Evolutionary conservation across 2,113 vertebrate genomes (phyloP), one percentile per base, ranked within the genome.

Genomic region (Suricata suricatta): DNA sequence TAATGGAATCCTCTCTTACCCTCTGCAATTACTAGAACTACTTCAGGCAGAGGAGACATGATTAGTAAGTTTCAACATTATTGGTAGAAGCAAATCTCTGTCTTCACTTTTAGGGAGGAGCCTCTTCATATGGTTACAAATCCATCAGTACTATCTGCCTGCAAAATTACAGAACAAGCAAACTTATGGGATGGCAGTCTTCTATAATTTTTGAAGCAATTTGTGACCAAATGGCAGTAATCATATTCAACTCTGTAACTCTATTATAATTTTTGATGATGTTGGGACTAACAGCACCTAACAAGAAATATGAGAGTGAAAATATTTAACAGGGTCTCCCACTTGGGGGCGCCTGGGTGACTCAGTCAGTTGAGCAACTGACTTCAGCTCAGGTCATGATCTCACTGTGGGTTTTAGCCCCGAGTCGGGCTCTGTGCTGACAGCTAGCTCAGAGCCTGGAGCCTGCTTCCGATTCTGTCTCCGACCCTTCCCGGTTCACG

Each of bases 191-290:
- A 93, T 54, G 5, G 15, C 13, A 41, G 9, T 90, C 8, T 80
- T 35, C 66, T 69, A 77, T 72, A 83, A 93, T 90, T 96, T 97
- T 93, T 95, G 89, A 95, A 96, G 64, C 90, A 95, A 97, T 95
- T 86, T 97, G 97, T 50, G 64, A 90, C 89, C 89, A 97, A 97
- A 95, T 97, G 82, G 77, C 81, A 86, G 35, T 33, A 91, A 7
- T 76, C 57, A 38, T 81, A 44, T 83, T 82, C 93, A 98, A 89
- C 29, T 94, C 74, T 52, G 84, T 94, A 98, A 89, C 29, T 94
- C 74, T 52, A 84, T 94, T 93, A 83, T 74, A 88, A 69, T 94
- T 80, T 88, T 60, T 89, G 9, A 87, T 80, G 68, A 86, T 50
- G 8, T 41, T 82, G 60, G 60, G 16, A 85, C 15, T 27, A 91